Percentiles rank a stretch among this genome's conserved stretches.
Conservation (phyloP, 2,888 invertebrate genomes). For the Anagyrus pseudococci region DNA sequence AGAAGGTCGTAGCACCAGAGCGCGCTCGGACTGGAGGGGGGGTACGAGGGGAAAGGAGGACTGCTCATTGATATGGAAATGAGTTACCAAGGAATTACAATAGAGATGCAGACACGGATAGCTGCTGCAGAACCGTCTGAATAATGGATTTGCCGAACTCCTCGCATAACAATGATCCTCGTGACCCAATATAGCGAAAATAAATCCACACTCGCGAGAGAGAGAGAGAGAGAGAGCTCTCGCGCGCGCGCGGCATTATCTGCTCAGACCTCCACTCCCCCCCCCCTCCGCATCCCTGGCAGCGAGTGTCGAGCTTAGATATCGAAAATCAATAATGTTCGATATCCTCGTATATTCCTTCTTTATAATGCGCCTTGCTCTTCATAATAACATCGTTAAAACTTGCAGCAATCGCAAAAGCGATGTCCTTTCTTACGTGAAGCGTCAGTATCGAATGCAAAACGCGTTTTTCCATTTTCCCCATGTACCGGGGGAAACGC, state of each 20-base stretch:
- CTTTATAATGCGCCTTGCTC: constrained; percentile 23
- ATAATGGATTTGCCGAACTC: constrained; percentile 57
- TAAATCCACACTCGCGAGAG: constrained; percentile 50
- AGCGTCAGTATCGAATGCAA: too few species aligned
- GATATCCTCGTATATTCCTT: constrained; percentile 30
- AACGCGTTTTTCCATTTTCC: too few species aligned
- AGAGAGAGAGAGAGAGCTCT: too few species aligned
- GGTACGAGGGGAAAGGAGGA: constrained; percentile 22
- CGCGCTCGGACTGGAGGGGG: not conserved
- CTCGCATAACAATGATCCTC: constrained; percentile 55
- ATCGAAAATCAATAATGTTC: constrained; percentile 39
- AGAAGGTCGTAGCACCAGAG: not conserved
- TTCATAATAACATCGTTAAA: too few species aligned
- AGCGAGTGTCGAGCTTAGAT: constrained; percentile 33
- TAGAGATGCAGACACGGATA: constrained; percentile 53
- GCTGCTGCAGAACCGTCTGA: constrained; percentile 51
- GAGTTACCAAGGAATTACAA: constrained; percentile 59
- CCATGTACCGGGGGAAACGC: too few species aligned
- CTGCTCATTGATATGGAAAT: constrained; percentile 59
- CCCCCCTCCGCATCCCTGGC: constrained; percentile 11
- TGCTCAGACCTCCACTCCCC: not conserved
- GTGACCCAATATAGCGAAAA: constrained; percentile 52
- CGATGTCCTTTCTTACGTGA: too few species aligned
- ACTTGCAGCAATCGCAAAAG: too few species aligned
- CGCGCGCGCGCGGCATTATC: constrained; percentile 29